These are phyloP conservation scores for Channa maculata DNA, from an alignment of 2,113 vertebrate genomes.

Conservation along the genomic window DNA sequence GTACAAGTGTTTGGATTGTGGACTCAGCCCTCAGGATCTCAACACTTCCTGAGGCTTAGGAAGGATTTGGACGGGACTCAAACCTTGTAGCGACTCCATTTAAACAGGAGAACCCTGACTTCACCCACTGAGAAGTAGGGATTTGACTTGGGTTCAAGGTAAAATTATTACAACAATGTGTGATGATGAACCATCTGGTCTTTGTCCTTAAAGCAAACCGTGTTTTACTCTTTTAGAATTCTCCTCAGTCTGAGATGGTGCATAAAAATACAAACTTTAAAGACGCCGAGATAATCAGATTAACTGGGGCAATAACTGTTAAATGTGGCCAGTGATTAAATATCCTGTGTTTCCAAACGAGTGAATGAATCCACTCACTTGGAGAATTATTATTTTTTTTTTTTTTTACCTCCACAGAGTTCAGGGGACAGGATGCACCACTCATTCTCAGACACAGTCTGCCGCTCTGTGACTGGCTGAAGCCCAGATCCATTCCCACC, in stretches of 20 bases:
- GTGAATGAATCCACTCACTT: slow-evolving; percentile 46
- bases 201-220: slow-evolving; percentile 45
- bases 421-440: slow-evolving; percentile 42
- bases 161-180: slow-evolving; percentile 50
- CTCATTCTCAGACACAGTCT: slow-evolving; percentile 53
- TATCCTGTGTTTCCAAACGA: slow-evolving; percentile 40
- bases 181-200: slow-evolving; percentile 45
- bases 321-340: slow-evolving; percentile 41
- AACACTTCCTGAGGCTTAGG: slow-evolving; percentile 58
- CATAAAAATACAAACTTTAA: slow-evolving; percentile 43
- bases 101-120: slow-evolving; percentile 18
- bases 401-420: slow-evolving; percentile 47
- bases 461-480: slow-evolving; percentile 58
- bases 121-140: slow-evolving; percentile 23
- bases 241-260: slow-evolving; percentile 45
- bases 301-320: slow-evolving; percentile 49
- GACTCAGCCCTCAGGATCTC: slow-evolving; percentile 29
- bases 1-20: slow-evolving; percentile 44
- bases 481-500: slow-evolving; percentile 51
- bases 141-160: slow-evolving; percentile 39
- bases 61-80: slow-evolving; percentile 51
- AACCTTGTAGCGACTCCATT: slow-evolving; percentile 41
- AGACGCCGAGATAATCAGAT: slow-evolving; percentile 42
- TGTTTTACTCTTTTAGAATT: slow-evolving; percentile 23
- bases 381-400: not conserved